These are phyloP conservation scores for Synaphobranchus kaupii DNA, from an alignment of 2,797 vertebrate species.

Conservation along the genomic window DNA sequence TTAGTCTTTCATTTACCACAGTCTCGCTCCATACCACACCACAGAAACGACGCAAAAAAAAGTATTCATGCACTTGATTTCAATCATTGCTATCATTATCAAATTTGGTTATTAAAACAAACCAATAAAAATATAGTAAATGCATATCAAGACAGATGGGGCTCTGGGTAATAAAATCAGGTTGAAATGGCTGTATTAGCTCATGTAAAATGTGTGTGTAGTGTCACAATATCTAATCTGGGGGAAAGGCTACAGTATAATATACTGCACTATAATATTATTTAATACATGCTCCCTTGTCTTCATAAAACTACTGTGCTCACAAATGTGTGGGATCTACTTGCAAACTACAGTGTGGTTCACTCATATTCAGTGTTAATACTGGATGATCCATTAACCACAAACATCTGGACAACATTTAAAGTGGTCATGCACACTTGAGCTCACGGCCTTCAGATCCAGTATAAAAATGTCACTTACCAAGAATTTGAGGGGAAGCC, in stretches of 20 bases:
- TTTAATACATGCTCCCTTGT: not conserved
- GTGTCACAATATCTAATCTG: not conserved
- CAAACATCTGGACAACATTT: not conserved
- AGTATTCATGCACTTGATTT: not conserved
- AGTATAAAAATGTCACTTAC: conserved; percentile 80
- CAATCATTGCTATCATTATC: not conserved
- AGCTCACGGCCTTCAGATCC: conserved; percentile 30
- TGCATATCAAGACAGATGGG: not conserved
- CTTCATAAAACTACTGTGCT: not conserved
- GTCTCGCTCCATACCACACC: not conserved
- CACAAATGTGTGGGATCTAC: not conserved
- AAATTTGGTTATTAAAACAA: not conserved
- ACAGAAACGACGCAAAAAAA: not conserved
- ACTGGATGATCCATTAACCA: not conserved
- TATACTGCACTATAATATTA: not conserved
- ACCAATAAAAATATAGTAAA: not conserved
- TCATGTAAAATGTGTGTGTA: not conserved
- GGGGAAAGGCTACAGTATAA: not conserved
- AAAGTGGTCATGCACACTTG: conserved; percentile 18
- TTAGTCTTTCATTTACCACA: not conserved
- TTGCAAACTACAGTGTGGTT: not conserved
- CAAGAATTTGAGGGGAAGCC: conserved; percentile 96
- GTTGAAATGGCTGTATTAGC: not conserved
- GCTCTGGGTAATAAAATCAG: not conserved
- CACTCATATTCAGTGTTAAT: not conserved